These are phyloP conservation scores for Lichenostomus cassidix DNA, from an alignment of 2,113 vertebrate genomes.

Conservation along the genomic window DNA sequence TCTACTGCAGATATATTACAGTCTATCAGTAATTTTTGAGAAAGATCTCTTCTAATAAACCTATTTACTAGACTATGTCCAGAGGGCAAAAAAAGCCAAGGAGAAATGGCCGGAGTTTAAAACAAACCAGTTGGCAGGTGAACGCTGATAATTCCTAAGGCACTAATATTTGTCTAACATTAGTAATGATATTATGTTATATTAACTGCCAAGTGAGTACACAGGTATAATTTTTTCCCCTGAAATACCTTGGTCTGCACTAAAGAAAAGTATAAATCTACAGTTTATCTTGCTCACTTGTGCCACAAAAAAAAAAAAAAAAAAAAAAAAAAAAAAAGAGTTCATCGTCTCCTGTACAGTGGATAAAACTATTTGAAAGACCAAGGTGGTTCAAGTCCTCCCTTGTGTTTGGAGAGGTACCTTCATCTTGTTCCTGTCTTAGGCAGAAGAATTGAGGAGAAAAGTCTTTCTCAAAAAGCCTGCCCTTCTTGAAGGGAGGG, in stretches of 20 bases:
- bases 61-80: background rate
- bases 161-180: background rate
- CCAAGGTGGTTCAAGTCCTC: background rate
- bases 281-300: background rate
- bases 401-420: background rate
- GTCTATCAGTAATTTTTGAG: background rate
- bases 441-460: background rate
- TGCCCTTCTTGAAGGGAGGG: background rate
- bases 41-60: background rate
- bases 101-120: background rate
- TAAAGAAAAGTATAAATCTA: background rate
- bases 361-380: background rate
- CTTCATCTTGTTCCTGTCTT: background rate
- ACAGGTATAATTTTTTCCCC: background rate
- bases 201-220: background rate
- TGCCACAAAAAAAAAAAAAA: background rate
- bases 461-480: background rate
- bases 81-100: background rate
- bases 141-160: background rate
- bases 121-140: fast-evolving
- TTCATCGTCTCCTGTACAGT: background rate
- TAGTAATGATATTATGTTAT: background rate
- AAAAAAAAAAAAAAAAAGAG: background rate
- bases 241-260: background rate
- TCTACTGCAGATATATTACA: background rate